These are phyloP conservation scores for Drosophila lacicola DNA, from an alignment of 2,888 invertebrate species.

Conservation along the genomic window DNA sequence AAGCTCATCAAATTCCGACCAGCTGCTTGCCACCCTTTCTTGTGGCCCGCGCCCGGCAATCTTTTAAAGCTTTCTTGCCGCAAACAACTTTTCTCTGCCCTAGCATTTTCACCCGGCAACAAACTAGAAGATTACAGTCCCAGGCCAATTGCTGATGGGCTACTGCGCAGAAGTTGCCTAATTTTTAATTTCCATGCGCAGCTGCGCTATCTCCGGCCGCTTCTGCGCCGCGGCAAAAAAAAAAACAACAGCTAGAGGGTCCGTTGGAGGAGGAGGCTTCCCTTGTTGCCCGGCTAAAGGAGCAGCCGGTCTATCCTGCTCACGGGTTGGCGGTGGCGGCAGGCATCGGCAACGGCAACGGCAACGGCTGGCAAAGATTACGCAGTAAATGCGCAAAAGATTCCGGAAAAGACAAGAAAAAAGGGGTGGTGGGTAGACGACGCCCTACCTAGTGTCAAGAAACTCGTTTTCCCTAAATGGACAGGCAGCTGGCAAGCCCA, in stretches of 20 bases:
- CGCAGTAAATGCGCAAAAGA: slow-evolving; percentile 58
- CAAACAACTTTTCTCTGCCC: slow-evolving; percentile 17
- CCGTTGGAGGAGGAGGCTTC: slow-evolving; percentile 46
- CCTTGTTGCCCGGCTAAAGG: slow-evolving; percentile 52
- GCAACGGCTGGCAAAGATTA: slow-evolving; percentile 32
- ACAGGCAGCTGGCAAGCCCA: slow-evolving; percentile 55
- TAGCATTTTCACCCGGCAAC: slow-evolving; percentile 17
- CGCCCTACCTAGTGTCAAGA: slow-evolving; percentile 34
- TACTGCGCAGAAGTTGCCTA: slow-evolving; percentile 57
- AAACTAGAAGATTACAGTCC: slow-evolving; percentile 35
- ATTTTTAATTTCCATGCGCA: slow-evolving; percentile 68
- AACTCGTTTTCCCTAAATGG: slow-evolving; percentile 75
- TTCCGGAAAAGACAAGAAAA: slow-evolving; percentile 34
- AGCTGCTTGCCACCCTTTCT: slow-evolving; percentile 46
- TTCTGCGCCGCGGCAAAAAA: slow-evolving; percentile 39
- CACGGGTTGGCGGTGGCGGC: slow-evolving; percentile 72
- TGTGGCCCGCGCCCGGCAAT: slow-evolving; percentile 1
- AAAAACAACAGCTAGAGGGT: slow-evolving; percentile 26
- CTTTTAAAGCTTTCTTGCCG: slow-evolving; percentile 28
- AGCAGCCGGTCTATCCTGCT: slow-evolving; percentile 68
- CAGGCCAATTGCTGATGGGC: slow-evolving; percentile 42
- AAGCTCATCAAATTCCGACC: slow-evolving; percentile 45
- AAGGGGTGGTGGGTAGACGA: slow-evolving; percentile 59
- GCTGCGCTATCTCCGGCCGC: slow-evolving; percentile 56
- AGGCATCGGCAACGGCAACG: slow-evolving; percentile 18